Percentiles rank a stretch among this genome's conserved stretches.
phyloP scores from a whole-genome alignment of 2,113 vertebrate genomes.

The Paedocypris sp. region DNA sequence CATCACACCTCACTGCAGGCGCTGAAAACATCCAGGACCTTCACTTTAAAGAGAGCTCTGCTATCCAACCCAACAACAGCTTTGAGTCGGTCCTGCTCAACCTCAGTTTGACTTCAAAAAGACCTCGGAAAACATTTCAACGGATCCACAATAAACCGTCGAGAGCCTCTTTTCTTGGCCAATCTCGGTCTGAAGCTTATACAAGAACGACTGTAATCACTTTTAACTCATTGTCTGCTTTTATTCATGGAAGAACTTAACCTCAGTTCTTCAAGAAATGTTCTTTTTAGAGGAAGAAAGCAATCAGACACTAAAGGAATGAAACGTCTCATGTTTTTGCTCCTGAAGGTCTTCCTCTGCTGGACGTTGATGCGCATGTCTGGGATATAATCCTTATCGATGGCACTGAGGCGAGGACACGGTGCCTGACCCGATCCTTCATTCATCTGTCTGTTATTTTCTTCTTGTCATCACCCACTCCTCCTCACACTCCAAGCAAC shows the following conservation, averaged over 20 bases:
- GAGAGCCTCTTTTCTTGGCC: neutral
- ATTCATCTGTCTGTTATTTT: constrained; percentile 4
- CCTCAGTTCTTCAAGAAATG: constrained; percentile 39
- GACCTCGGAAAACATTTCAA: constrained; percentile 1
- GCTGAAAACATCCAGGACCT: constrained; percentile 9
- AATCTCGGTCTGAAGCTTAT: constrained; percentile 11
- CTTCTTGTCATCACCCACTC: constrained; percentile 22
- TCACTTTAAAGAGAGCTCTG: neutral
- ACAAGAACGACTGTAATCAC: constrained; percentile 13
- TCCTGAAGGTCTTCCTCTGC: constrained; percentile 32
- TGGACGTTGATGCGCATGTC: constrained; percentile 19
- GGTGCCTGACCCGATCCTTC: constrained; percentile 27
- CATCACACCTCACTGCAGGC: constrained; percentile 10
- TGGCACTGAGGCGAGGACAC: constrained; percentile 27
- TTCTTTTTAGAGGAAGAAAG: constrained; percentile 36
- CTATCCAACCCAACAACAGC: constrained; percentile 24
- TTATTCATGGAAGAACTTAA: constrained; percentile 18
- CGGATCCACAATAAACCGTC: neutral
- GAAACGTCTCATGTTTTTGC: constrained; percentile 8
- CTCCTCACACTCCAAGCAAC: constrained; percentile 3
- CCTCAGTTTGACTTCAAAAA: neutral
- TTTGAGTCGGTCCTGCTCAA: constrained; percentile 11
- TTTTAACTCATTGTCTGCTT: constrained; percentile 11
- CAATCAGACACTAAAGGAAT: constrained; percentile 14
- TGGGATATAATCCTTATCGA: constrained; percentile 27